These are phyloP conservation scores for Ammospiza nelsoni DNA, from an alignment of 2,113 vertebrate species.

Conservation along the genomic window DNA sequence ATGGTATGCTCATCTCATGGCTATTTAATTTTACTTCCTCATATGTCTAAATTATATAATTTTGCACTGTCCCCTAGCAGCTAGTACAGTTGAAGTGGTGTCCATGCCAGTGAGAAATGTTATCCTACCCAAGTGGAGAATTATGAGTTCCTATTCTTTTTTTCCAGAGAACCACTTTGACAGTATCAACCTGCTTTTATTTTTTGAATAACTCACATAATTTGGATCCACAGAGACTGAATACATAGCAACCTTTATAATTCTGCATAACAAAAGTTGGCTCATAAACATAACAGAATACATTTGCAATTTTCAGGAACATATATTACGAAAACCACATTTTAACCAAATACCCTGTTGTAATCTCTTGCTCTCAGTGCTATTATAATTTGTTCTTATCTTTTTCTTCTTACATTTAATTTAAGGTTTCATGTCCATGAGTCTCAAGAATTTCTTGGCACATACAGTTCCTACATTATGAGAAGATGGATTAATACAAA, in stretches of 20 bases:
- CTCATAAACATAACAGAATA: slow-evolving; percentile 24
- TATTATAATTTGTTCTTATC: slow-evolving; percentile 49
- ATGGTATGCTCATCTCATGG: slow-evolving; percentile 54
- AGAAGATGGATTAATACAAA: slow-evolving; percentile 15
- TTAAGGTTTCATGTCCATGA: slow-evolving; percentile 36
- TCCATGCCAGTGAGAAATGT: background rate
- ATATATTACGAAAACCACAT: background rate
- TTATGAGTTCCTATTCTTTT: background rate
- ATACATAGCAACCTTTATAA: background rate
- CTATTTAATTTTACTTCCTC: slow-evolving; percentile 54
- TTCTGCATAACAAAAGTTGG: slow-evolving; percentile 24
- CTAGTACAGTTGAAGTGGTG: background rate
- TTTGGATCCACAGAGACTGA: background rate
- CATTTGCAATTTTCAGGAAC: slow-evolving; percentile 47
- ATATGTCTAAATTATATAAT: slow-evolving; percentile 43
- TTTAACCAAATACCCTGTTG: slow-evolving; percentile 44
- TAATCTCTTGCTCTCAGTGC: slow-evolving; percentile 34
- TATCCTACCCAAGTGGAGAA: background rate
- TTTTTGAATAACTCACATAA: background rate
- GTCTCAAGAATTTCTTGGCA: slow-evolving; percentile 43
- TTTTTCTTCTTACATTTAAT: slow-evolving; percentile 45
- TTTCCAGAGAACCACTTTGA: background rate
- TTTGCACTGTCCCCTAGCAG: slow-evolving; percentile 34
- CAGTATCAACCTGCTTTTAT: background rate
- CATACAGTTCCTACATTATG: slow-evolving; percentile 1